Conservation (phyloP, 2,888 invertebrate species). For the Abrostola triplasia region DNA sequence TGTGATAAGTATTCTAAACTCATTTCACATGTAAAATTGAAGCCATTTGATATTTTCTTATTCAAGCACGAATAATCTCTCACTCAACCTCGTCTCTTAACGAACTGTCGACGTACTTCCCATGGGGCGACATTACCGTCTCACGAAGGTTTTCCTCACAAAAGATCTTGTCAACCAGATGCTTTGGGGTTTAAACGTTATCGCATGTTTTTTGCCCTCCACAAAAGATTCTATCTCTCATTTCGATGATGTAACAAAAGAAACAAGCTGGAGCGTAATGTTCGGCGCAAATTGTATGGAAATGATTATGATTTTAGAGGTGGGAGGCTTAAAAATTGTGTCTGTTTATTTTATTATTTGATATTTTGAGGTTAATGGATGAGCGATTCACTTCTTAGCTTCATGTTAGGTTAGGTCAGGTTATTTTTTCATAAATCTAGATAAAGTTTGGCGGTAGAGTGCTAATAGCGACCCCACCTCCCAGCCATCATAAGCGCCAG, state of each 20-base stretch:
- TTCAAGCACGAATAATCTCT: slow-evolving; percentile 33
- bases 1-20: too few species aligned
- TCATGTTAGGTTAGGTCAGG: too few species aligned
- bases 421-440: too few species aligned
- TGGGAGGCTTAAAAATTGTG: neutral
- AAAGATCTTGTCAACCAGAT: slow-evolving; percentile 44
- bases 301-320: slow-evolving; percentile 3
- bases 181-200: slow-evolving; percentile 49
- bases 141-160: slow-evolving; percentile 30
- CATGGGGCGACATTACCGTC: slow-evolving; percentile 40
- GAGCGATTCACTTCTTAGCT: too few species aligned
- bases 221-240: slow-evolving; percentile 33
- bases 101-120: slow-evolving; percentile 43
- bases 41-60: slow-evolving; percentile 11
- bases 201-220: slow-evolving; percentile 25
- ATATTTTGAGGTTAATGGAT: neutral
- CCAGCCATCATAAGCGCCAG: too few species aligned
- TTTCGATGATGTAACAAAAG: slow-evolving; percentile 23
- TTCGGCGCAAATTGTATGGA: neutral
- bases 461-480: too few species aligned
- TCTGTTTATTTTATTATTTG: neutral
- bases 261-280: slow-evolving; percentile 3
- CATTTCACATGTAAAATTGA: too few species aligned
- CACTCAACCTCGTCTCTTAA: slow-evolving; percentile 38
- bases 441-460: too few species aligned